Evolutionary conservation across 2,888 invertebrate genomes (phyloP).

Genomic region (Phragmatobia fuliginosa): DNA sequence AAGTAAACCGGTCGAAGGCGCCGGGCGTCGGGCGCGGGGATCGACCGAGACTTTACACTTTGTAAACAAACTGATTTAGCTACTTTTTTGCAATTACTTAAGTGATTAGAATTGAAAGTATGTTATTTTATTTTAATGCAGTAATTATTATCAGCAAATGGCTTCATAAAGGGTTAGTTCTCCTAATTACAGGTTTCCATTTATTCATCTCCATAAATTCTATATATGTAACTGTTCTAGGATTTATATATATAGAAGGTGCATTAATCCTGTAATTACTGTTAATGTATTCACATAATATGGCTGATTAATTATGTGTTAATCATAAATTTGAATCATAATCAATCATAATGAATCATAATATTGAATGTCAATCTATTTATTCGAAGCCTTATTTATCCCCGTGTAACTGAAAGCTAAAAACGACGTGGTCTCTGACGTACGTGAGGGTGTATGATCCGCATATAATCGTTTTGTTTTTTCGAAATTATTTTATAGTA

Average conservation of each 20-base stretch:
- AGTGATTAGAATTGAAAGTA: conserved; percentile 41
- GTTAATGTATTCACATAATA: conserved; percentile 49
- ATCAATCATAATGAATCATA: too few species aligned
- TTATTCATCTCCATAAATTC: conserved; percentile 13
- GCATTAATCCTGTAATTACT: conserved; percentile 33
- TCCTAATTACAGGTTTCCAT: background rate
- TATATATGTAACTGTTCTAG: conserved; percentile 2
- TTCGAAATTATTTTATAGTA: conserved; percentile 68
- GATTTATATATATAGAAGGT: conserved; percentile 10
- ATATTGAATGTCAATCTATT: conserved; percentile 50
- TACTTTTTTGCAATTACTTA: conserved; percentile 61
- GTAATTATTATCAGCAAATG: conserved; percentile 25
- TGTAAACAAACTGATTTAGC: conserved; percentile 83
- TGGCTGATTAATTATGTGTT: too few species aligned
- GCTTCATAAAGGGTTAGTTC: background rate
- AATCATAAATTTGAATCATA: too few species aligned
- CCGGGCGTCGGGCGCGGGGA: conserved; percentile 73
- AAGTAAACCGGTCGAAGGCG: conserved; percentile 84
- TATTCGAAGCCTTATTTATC: conserved; percentile 46
- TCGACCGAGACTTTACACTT: conserved; percentile 77
- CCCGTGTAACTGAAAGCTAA: conserved; percentile 44
- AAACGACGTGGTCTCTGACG: conserved; percentile 59
- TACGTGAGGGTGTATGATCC: conserved; percentile 52
- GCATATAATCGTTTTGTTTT: conserved; percentile 60
- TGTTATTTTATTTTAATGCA: conserved; percentile 44